phyloP scores from a whole-genome alignment of 2,113 vertebrate species.

The Mesoclemmys tuberculata region DNA sequence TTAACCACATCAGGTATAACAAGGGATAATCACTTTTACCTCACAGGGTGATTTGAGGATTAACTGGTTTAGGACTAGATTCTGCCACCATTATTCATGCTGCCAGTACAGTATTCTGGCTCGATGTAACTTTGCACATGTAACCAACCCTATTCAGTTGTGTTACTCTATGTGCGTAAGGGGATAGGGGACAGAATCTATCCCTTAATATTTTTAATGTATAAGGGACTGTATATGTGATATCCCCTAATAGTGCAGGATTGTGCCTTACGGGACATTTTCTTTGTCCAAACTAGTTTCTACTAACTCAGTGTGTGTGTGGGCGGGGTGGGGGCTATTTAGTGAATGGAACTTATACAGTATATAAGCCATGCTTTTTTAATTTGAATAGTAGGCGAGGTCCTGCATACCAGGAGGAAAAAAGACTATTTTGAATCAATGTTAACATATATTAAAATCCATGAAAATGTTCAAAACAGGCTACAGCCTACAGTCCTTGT shows the following conservation, averaged over 20 bases:
- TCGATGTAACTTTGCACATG: neutral
- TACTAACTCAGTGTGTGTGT: neutral
- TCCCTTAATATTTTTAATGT: neutral
- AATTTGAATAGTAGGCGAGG: neutral
- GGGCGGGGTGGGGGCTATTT: neutral
- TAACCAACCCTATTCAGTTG: neutral
- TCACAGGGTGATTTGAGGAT: neutral
- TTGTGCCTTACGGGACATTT: neutral
- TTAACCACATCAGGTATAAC: fast-evolving
- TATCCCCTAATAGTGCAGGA: neutral
- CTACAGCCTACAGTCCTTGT: too few relatives aligned
- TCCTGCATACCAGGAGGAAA: neutral
- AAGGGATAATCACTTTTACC: neutral
- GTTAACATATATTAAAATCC: neutral
- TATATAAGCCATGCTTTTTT: neutral
- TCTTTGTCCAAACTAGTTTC: constrained; percentile 3
- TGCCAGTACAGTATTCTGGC: neutral
- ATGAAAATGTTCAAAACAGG: neutral
- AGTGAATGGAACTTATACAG: neutral
- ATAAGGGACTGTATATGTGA: neutral
- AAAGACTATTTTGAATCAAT: neutral
- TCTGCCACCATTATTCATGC: neutral
- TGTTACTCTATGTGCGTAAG: neutral
- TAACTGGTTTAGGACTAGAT: neutral
- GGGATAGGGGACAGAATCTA: neutral